Percentiles rank a stretch among this genome's conserved stretches.
phyloP scores from a whole-genome alignment of 2,888 invertebrate species.

The Zygothrica quintamaculata region DNA sequence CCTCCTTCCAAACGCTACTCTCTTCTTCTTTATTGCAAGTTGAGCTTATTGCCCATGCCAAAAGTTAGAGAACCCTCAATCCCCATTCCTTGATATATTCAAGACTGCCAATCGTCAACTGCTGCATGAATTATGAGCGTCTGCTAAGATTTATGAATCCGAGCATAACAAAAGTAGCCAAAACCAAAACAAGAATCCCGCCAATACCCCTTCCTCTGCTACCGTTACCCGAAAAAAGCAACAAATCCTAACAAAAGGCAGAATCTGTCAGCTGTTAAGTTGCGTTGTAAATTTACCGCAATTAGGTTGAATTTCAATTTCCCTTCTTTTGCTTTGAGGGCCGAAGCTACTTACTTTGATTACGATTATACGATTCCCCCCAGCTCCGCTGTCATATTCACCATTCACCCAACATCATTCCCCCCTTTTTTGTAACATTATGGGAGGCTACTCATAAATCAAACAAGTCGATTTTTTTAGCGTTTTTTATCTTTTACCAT shows the following conservation, averaged over 20 bases:
- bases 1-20: too few relatives aligned
- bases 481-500: slow-evolving; percentile 27
- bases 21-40: slow-evolving; percentile 45
- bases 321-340: slow-evolving; percentile 21
- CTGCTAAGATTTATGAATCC: slow-evolving; percentile 82
- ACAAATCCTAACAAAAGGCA: slow-evolving; percentile 35
- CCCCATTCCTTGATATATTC: background rate
- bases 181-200: slow-evolving; percentile 32
- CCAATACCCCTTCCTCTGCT: too few relatives aligned
- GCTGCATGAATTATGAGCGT: slow-evolving; percentile 82
- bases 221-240: slow-evolving; percentile 29
- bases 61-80: slow-evolving; percentile 5
- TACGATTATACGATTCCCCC: slow-evolving; percentile 62
- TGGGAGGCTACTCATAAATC: slow-evolving; percentile 52
- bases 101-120: slow-evolving; percentile 69
- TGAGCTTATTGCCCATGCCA: slow-evolving; percentile 54
- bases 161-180: slow-evolving; percentile 51
- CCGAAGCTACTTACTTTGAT: slow-evolving; percentile 73
- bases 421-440: too few relatives aligned
- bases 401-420: too few relatives aligned
- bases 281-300: slow-evolving; percentile 81
- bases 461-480: slow-evolving; percentile 50
- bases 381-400: too few relatives aligned
- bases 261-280: slow-evolving; percentile 75
- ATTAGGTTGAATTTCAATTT: slow-evolving; percentile 84